Percentiles rank a stretch among this genome's conserved stretches.
These are phyloP conservation scores for Mormyrus proboscirostris DNA, from an alignment of 2,797 vertebrate species.

Conservation along the genomic window DNA sequence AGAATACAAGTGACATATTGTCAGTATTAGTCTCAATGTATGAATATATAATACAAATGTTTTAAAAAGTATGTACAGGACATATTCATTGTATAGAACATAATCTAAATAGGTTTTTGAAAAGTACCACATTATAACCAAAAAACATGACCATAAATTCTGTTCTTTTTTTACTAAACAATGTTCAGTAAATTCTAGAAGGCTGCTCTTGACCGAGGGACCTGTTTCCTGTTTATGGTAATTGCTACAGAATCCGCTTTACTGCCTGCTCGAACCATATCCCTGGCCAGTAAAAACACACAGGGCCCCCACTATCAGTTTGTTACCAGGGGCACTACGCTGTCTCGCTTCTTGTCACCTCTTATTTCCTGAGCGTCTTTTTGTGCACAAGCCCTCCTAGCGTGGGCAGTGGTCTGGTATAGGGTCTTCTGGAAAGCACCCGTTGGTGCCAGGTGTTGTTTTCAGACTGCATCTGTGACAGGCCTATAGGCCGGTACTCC, in stretches of 20 bases:
- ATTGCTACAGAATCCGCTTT: background rate
- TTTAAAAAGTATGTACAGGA: slow-evolving; percentile 53
- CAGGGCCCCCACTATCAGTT: background rate
- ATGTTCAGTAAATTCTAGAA: slow-evolving; percentile 2
- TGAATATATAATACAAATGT: slow-evolving; percentile 61
- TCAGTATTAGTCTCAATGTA: slow-evolving; percentile 56
- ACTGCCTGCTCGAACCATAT: background rate
- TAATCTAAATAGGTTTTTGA: slow-evolving; percentile 23
- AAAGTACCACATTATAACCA: slow-evolving; percentile 30
- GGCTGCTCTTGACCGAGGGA: background rate
- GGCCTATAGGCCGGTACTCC: background rate
- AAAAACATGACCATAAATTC: background rate
- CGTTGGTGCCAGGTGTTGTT: background rate
- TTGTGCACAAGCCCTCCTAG: background rate
- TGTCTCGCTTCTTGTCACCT: slow-evolving; percentile 33
- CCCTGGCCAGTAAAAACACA: background rate
- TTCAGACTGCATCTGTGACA: background rate
- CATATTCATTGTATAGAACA: slow-evolving; percentile 35
- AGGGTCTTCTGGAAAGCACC: background rate
- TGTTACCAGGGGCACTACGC: background rate
- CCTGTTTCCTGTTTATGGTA: background rate
- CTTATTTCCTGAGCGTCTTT: slow-evolving; percentile 35
- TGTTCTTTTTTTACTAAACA: background rate
- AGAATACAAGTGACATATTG: slow-evolving; percentile 56
- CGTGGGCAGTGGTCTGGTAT: background rate